Percentiles rank a stretch among this genome's conserved stretches.
Conservation (phyloP, 1,140 invertebrate species). For the Drosophila pseudoobscura region DNA sequence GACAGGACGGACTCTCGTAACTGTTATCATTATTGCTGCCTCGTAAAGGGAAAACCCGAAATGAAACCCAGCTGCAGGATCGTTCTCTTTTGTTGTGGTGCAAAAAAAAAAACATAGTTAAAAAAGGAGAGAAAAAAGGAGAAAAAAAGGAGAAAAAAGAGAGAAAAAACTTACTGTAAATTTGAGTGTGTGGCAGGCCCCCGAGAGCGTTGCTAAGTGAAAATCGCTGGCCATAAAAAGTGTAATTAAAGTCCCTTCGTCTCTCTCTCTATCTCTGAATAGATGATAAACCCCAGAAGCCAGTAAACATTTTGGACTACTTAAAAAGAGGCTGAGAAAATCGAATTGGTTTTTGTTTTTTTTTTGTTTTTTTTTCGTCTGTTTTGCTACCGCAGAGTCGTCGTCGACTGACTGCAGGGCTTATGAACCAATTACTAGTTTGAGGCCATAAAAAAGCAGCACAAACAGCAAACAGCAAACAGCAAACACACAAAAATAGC, state of each 20-base stretch:
- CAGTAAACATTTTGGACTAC: conserved; percentile 22
- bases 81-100: no score
- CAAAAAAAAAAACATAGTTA: no score
- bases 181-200: no score
- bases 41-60: conserved; percentile 28
- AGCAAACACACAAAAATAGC: conserved; percentile 37
- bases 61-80: not conserved
- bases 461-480: conserved; percentile 22
- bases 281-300: not conserved
- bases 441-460: conserved; percentile 67
- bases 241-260: conserved; percentile 6
- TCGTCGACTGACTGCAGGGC: conserved; percentile 55
- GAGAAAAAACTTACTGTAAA: no score
- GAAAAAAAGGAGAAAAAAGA: no score
- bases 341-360: no score
- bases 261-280: not conserved
- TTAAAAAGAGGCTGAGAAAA: conserved; percentile 45
- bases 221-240: conserved; percentile 26
- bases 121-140: no score
- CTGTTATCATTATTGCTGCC: conserved; percentile 56
- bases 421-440: conserved; percentile 74
- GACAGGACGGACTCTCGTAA: conserved; percentile 38
- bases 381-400: conserved; percentile 35
- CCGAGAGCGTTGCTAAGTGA: conserved; percentile 19
- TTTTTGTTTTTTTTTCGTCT: no score